Conservation (phyloP, 2,113 vertebrate species). For the Poeciliopsis turrubarensis region DNA sequence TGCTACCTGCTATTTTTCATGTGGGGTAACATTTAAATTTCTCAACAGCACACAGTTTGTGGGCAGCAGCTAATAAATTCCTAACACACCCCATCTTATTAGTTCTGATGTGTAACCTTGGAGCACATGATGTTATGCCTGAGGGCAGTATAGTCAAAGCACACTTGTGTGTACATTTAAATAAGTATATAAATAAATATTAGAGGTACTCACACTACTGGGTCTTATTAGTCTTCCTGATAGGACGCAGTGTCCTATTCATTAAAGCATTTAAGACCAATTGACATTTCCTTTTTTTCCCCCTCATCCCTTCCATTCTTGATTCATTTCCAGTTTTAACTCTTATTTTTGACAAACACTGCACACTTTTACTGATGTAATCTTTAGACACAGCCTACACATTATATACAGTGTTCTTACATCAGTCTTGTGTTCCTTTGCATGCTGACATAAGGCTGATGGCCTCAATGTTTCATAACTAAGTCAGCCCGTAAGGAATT, state of each 20-base stretch:
- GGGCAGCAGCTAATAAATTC: conserved; percentile 65
- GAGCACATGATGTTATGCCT: conserved; percentile 71
- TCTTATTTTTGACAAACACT: background rate
- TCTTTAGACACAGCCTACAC: background rate
- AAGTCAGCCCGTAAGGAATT: conserved; percentile 14
- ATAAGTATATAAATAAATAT: conserved; percentile 16
- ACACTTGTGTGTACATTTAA: conserved; percentile 13
- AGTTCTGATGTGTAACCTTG: conserved; percentile 76
- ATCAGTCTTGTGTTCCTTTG: background rate
- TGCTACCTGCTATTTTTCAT: conserved; percentile 16
- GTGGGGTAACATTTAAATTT: conserved; percentile 49
- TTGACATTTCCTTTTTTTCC: conserved; percentile 3
- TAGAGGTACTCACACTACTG: conserved; percentile 29
- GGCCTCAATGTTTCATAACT: conserved; percentile 23
- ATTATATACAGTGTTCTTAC: background rate
- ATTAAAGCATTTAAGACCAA: conserved; percentile 45
- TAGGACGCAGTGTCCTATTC: conserved; percentile 14
- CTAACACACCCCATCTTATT: conserved; percentile 63
- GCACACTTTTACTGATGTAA: background rate
- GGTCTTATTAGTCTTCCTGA: conserved; percentile 55
- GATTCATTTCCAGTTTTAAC: background rate
- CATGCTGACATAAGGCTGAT: conserved; percentile 11
- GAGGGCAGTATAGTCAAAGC: conserved; percentile 54
- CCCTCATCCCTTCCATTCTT: background rate
- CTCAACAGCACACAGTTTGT: conserved; percentile 29